Conservation (phyloP, 2,797 vertebrate genomes). For the Micrastur ruficollis region DNA sequence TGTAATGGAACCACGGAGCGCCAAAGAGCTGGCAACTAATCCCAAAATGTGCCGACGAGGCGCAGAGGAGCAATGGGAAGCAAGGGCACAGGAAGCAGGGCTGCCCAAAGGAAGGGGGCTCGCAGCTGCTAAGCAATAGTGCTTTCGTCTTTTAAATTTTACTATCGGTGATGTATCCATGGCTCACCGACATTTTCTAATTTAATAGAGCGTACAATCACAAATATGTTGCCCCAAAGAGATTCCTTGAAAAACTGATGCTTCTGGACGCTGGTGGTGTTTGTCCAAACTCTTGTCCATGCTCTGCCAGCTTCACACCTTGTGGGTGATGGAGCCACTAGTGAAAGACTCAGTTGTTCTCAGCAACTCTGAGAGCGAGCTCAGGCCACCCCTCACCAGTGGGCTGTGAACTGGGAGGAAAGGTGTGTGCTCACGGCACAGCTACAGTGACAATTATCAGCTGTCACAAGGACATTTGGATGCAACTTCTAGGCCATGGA, state of each 20-base stretch:
- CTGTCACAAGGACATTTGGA: background rate
- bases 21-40: background rate
- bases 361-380: background rate
- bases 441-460: background rate
- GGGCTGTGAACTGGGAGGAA: background rate
- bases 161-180: background rate
- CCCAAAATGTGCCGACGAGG: background rate
- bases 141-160: background rate
- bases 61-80: background rate
- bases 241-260: background rate
- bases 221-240: background rate
- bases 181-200: background rate
- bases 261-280: background rate
- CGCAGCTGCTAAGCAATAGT: background rate
- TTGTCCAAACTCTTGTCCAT: background rate
- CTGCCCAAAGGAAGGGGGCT: background rate
- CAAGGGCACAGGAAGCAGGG: background rate
- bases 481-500: background rate
- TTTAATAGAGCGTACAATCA: background rate
- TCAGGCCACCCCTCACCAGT: background rate
- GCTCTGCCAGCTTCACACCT: background rate
- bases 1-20: background rate
- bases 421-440: background rate
- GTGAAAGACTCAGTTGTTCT: background rate
- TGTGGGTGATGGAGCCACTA: background rate